These are phyloP conservation scores for Nibea albiflora DNA, from an alignment of 2,113 vertebrate species.

Conservation along the genomic window DNA sequence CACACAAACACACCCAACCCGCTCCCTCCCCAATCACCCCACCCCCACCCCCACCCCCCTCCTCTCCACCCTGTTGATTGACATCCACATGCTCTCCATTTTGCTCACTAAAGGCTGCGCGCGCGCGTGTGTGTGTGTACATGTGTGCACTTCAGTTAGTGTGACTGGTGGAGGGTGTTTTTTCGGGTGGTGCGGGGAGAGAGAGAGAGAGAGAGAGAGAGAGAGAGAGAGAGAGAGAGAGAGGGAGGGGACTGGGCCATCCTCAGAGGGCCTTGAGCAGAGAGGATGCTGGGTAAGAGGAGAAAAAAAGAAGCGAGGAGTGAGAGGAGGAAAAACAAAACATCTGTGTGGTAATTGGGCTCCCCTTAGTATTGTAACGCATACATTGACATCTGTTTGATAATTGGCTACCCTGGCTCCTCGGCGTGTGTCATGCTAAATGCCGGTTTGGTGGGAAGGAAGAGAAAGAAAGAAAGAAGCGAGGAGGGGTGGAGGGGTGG, in stretches of 20 bases:
- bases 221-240: conserved; percentile 45
- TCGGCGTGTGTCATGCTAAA: conserved; percentile 81
- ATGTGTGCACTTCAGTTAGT: conserved; percentile 20
- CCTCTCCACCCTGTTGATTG: conserved; percentile 73
- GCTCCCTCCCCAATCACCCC: conserved; percentile 1
- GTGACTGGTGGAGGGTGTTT: conserved; percentile 51
- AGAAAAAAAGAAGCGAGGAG: conserved; percentile 30
- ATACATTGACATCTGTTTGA: conserved; percentile 87
- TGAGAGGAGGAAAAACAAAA: conserved; percentile 73
- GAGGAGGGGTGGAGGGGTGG: conserved; percentile 23
- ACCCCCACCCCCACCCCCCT: not conserved
- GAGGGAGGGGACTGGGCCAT: conserved; percentile 46
- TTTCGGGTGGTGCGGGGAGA: conserved; percentile 35
- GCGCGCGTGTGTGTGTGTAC: conserved; percentile 9
- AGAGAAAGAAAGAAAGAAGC: conserved; percentile 45
- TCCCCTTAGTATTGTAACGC: conserved; percentile 84
- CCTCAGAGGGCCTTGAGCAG: conserved; percentile 69
- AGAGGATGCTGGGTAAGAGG: conserved; percentile 67
- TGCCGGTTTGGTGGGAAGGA: conserved; percentile 74
- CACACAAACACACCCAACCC: not conserved
- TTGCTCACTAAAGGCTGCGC: conserved; percentile 58
- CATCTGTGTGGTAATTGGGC: conserved; percentile 86
- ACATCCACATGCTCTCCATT: conserved; percentile 76
- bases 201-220: conserved; percentile 24
- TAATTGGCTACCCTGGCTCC: conserved; percentile 84